Evolutionary conservation across 2,113 vertebrate genomes (phyloP).

Genomic region (Heterotilapia buettikoferi): DNA sequence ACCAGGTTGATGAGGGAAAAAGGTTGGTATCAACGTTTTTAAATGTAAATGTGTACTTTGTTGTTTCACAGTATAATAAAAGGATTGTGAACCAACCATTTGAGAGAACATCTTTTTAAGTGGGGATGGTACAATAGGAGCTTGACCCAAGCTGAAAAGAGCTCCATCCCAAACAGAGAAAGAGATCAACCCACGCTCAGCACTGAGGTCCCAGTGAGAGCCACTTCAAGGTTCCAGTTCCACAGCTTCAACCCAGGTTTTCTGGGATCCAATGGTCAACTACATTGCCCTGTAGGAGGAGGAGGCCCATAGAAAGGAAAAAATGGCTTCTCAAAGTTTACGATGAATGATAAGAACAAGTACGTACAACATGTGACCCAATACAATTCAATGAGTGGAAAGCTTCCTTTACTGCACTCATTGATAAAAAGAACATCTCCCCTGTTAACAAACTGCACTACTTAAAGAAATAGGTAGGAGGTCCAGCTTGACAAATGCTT

Average conservation of each 20-base stretch:
- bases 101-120: background rate
- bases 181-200: background rate
- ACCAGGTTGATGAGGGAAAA: background rate
- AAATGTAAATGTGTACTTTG: background rate
- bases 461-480: background rate
- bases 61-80: background rate
- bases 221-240: background rate
- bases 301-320: background rate
- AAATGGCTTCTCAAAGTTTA: background rate
- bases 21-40: background rate
- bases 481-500: background rate
- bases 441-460: background rate
- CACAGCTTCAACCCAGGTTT: background rate
- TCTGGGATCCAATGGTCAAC: background rate
- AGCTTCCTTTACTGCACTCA: background rate
- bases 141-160: background rate
- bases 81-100: background rate
- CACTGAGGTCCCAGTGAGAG: background rate
- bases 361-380: background rate
- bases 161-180: background rate
- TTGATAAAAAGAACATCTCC: background rate
- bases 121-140: background rate
- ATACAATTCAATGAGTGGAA: background rate
- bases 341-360: background rate
- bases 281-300: background rate